Conservation (phyloP, 2,797 vertebrate species). For the Toxotes lorentzi region DNA sequence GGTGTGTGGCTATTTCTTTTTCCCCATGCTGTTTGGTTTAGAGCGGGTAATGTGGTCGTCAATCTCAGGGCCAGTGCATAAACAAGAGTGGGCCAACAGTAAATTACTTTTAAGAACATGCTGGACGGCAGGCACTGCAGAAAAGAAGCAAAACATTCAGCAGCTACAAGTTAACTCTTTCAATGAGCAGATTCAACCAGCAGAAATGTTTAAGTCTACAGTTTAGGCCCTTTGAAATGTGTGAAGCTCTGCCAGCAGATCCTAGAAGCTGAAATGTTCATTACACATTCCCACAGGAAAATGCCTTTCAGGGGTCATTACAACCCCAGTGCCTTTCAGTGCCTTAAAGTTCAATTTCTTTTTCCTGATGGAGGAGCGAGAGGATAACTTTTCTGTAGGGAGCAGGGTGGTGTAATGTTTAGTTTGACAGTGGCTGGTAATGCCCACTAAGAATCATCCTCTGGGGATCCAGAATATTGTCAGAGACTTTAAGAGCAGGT, state of each 20-base stretch:
- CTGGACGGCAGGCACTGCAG: constrained; percentile 11
- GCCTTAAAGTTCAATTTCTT: not conserved
- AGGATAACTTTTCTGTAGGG: too few species aligned
- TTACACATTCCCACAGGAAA: not conserved
- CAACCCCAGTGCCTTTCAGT: too few species aligned
- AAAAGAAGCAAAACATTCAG: constrained; percentile 9
- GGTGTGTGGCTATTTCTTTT: constrained; percentile 18
- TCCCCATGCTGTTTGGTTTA: constrained; percentile 44
- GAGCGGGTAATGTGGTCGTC: constrained; percentile 49
- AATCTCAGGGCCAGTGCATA: constrained; percentile 41
- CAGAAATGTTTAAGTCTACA: not conserved
- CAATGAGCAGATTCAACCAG: not conserved
- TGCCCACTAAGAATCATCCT: too few species aligned
- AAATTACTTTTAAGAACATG: constrained; percentile 48
- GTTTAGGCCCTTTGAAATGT: not conserved
- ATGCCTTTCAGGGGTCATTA: not conserved
- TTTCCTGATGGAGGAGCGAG: too few species aligned
- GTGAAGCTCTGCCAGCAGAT: not conserved
- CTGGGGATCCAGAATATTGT: too few species aligned
- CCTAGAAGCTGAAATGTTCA: not conserved
- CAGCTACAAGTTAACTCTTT: not conserved
- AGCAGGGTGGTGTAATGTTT: too few species aligned
- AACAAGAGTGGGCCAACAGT: constrained; percentile 39
- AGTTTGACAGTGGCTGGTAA: too few species aligned
- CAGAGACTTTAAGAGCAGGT: too few species aligned